phyloP scores from a whole-genome alignment of 2,888 invertebrate species.

The Lasioglossum marginatum region DNA sequence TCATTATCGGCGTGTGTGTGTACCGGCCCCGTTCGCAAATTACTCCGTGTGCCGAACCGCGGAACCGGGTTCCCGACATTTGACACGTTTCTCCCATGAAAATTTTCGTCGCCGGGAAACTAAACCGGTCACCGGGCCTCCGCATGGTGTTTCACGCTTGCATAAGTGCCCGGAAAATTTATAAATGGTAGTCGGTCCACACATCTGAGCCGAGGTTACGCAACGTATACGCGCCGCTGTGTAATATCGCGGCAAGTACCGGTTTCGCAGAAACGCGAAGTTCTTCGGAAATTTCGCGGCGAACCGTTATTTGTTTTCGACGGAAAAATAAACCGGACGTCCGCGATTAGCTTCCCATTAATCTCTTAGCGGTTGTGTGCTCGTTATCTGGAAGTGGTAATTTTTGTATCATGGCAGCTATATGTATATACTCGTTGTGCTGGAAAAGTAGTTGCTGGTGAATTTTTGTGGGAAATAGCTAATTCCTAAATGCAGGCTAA shows the following conservation, averaged over 20 bases:
- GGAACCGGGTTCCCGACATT: conserved; percentile 22
- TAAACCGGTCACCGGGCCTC: conserved; percentile 29
- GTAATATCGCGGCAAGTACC: not conserved
- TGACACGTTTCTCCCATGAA: conserved; percentile 31
- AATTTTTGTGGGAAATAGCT: not conserved
- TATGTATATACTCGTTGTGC: not conserved
- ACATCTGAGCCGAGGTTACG: conserved; percentile 57
- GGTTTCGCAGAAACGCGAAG: not conserved
- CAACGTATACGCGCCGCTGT: conserved; percentile 41
- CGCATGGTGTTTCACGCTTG: conserved; percentile 39
- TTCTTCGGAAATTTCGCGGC: not conserved
- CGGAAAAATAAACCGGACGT: not conserved
- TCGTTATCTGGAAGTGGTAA: not conserved
- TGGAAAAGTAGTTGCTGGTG: not conserved
- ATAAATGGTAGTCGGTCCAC: conserved; percentile 59
- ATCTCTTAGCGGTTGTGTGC: not conserved
- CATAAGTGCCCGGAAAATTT: conserved; percentile 67
- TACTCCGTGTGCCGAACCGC: not conserved
- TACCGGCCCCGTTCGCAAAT: conserved; percentile 12
- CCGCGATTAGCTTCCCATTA: not conserved
- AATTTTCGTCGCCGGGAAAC: conserved; percentile 44
- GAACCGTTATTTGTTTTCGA: not conserved
- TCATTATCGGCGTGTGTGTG: conserved; percentile 15
- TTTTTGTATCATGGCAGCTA: not conserved
- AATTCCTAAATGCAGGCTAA: not conserved